Percentiles rank a stretch among this genome's conserved stretches.
phyloP scores from a whole-genome alignment of 2,797 vertebrate genomes.

The Alfaro cultratus region DNA sequence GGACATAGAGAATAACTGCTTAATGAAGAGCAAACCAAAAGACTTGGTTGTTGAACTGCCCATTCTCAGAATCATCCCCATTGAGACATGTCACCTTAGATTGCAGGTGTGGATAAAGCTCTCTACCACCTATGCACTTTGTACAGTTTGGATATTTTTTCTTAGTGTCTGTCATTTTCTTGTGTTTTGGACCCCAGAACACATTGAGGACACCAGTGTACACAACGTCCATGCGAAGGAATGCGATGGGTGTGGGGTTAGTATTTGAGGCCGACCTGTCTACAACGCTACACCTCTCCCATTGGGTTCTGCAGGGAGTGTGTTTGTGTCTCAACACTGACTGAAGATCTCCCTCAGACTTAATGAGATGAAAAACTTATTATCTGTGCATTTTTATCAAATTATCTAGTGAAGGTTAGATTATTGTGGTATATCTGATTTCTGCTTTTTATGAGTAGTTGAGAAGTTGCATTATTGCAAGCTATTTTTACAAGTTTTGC shows the following conservation, averaged over 20 bases:
- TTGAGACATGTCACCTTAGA: slow-evolving; percentile 84
- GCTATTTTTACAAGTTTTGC: background rate
- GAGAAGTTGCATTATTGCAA: background rate
- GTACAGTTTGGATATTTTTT: background rate
- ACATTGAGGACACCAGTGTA: slow-evolving; percentile 94
- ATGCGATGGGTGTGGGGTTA: slow-evolving; percentile 91
- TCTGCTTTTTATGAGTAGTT: background rate
- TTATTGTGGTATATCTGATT: background rate
- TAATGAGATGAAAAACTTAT: slow-evolving; percentile 2
- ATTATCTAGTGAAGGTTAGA: background rate
- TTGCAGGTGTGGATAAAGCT: slow-evolving; percentile 82
- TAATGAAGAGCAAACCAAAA: slow-evolving; percentile 88
- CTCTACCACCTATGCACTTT: background rate
- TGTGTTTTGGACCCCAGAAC: slow-evolving; percentile 78
- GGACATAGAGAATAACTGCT: slow-evolving; percentile 86
- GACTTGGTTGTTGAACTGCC: slow-evolving; percentile 88
- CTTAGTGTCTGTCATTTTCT: slow-evolving; percentile 13
- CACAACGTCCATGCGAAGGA: slow-evolving; percentile 91
- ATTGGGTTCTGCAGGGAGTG: slow-evolving; percentile 94
- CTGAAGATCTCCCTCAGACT: slow-evolving; percentile 45
- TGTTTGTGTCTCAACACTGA: slow-evolving; percentile 91
- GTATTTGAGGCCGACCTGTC: slow-evolving; percentile 95
- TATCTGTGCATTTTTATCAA: background rate
- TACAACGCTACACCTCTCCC: slow-evolving; percentile 88
- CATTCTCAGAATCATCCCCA: slow-evolving; percentile 91